Base-by-base conservation (phyloP, 2,797 vertebrate species). In the Lycodopsis pacificus region DNA sequence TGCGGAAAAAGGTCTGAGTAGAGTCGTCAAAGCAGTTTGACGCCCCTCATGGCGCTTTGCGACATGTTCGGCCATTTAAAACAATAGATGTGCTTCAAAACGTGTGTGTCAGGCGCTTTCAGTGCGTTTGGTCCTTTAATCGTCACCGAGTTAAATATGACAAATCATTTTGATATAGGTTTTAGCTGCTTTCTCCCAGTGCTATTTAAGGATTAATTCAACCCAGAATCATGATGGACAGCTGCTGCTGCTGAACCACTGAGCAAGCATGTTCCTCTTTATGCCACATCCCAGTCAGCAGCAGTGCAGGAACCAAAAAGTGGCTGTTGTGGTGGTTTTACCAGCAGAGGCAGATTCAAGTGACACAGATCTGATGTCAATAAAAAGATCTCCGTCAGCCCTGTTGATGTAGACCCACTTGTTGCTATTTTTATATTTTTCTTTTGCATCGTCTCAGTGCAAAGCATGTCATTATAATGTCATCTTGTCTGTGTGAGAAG, bases 401-500 rank as follows among this genome's bases (percentile, higher is more conserved):
- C 36, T 14, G 30, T 30, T 49, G 4, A 32, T 49, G 13, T 9
- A 22, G 19, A 30, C 67, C 25, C 25, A 22, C 32, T 13, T 72
- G 42, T 59, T 71, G 7, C 25, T 54, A 7, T 56, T 44, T 14
- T 5, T 12, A 3, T 34, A 2, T 42, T 25, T 51, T n/a, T 5
- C 19, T 54, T 64, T 13, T 46, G 17, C 5, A 19, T 74, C 27
- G 3, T 22, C 4, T 59, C 34, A 22, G 22, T 61, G 2, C 7
- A 76, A 56, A 42, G 22, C 32, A 1, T n/a, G 22, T 64, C 22
- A 0, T 48, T 4, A 27, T 34, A 7, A 17, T 7, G 12, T 38
- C 2, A 5, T 77, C 12, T 66, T 73, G 11, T 82, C 14, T 82
- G n/a, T 87, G 46, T 78, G 64, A 80, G 59, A 86, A 98, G 97